Evolutionary conservation across 2,113 vertebrate species (phyloP).

Genomic region (Climacteris rufus): DNA sequence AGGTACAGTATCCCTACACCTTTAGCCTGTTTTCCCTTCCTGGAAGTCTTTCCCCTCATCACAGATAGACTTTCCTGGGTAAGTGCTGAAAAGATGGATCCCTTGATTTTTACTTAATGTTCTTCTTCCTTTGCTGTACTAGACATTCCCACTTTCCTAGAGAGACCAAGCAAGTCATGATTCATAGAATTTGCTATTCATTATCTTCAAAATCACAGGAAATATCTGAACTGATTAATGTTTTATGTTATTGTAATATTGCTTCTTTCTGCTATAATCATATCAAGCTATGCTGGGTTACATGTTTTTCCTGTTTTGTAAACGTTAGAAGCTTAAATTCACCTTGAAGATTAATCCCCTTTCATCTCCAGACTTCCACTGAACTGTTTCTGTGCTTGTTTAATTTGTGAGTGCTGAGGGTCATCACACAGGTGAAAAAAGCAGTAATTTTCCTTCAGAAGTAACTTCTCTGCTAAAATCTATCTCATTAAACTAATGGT

Average conservation of each 20-base stretch:
- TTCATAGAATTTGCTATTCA: background rate
- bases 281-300: background rate
- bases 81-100: background rate
- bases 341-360: background rate
- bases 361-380: background rate
- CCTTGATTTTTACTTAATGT: background rate
- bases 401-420: background rate
- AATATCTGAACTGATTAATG: background rate
- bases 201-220: background rate
- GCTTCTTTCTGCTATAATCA: background rate
- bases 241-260: background rate
- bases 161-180: background rate
- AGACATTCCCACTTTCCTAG: background rate
- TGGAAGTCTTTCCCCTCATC: background rate
- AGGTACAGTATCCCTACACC: background rate
- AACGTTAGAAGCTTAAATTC: background rate
- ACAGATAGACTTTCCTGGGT: background rate
- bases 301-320: background rate
- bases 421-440: background rate
- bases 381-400: background rate
- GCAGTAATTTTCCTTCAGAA: background rate
- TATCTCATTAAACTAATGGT: background rate
- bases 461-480: background rate
- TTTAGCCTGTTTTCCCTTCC: background rate
- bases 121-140: background rate